Percentiles rank a stretch among this genome's conserved stretches.
These are phyloP conservation scores for Microctonus aethiopoides DNA, from an alignment of 2,888 invertebrate genomes.

Conservation along the genomic window DNA sequence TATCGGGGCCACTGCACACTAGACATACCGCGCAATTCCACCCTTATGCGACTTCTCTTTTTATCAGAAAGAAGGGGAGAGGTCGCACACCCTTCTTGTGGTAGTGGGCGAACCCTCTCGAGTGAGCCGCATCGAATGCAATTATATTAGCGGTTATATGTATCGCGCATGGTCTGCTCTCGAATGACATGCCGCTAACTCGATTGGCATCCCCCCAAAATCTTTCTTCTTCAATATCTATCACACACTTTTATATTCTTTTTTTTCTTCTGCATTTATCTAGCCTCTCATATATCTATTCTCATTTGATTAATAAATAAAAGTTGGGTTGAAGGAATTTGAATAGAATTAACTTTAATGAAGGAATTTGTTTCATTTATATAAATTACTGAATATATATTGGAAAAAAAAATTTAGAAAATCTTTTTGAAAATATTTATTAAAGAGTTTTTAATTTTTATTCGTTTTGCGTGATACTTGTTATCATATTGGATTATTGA, in stretches of 20 bases:
- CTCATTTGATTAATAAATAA: background rate
- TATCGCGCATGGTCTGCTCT: conserved; percentile 37
- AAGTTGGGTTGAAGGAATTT: background rate
- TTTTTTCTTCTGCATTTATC: background rate
- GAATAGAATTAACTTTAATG: no score
- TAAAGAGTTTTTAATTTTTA: no score
- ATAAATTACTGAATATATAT: no score
- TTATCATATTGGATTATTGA: no score
- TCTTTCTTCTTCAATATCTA: conserved; percentile 11
- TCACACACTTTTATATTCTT: background rate
- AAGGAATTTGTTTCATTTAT: no score
- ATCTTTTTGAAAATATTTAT: no score
- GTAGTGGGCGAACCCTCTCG: conserved; percentile 29
- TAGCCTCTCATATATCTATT: background rate
- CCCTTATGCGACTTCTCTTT: conserved; percentile 27
- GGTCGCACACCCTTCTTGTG: conserved; percentile 27
- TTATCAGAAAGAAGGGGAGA: conserved; percentile 20
- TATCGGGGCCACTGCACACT: background rate
- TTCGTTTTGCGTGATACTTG: no score
- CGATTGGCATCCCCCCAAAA: conserved; percentile 42
- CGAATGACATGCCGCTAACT: conserved; percentile 43
- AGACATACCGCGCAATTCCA: conserved; percentile 43
- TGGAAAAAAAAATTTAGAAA: no score
- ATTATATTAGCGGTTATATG: conserved; percentile 35
- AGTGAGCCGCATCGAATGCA: conserved; percentile 35